These are phyloP conservation scores for Tyrannus savana DNA, from an alignment of 2,113 vertebrate species.

Conservation along the genomic window DNA sequence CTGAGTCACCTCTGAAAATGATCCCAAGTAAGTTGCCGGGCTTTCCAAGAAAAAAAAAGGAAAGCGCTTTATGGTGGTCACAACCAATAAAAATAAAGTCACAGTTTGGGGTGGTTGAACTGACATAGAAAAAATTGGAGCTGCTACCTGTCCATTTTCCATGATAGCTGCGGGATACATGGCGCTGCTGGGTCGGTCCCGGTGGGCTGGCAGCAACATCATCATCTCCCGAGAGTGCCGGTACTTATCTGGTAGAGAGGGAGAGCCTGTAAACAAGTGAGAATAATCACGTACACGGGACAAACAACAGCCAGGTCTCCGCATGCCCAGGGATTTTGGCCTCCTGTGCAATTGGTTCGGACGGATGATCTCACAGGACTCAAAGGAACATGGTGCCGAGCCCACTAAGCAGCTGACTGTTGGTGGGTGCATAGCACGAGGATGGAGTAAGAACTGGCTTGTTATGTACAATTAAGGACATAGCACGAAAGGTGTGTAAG, in stretches of 20 bases:
- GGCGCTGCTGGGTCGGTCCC: slow-evolving; percentile 90
- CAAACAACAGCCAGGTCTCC: slow-evolving; percentile 69
- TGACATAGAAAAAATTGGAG: neutral
- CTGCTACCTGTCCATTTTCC: slow-evolving; percentile 90
- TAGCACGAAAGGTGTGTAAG: neutral
- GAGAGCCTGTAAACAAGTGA: slow-evolving; percentile 91
- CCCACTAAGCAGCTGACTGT: slow-evolving; percentile 7
- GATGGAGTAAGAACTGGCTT: neutral
- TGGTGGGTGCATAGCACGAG: neutral
- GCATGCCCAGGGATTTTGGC: slow-evolving; percentile 16
- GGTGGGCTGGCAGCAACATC: slow-evolving; percentile 88
- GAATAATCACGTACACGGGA: slow-evolving; percentile 81
- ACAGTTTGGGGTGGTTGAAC: neutral
- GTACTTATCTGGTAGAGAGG: slow-evolving; percentile 95
- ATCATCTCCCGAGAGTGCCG: slow-evolving; percentile 92
- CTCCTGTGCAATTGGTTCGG: slow-evolving; percentile 2
- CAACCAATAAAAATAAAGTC: neutral
- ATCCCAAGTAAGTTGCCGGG: neutral
- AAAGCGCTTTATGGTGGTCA: neutral
- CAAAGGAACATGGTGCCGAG: slow-evolving; percentile 2
- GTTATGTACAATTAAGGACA: neutral
- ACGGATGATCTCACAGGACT: slow-evolving; percentile 42
- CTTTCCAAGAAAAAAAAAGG: neutral
- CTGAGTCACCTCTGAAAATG: neutral
- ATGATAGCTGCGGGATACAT: slow-evolving; percentile 88